phyloP scores from a whole-genome alignment of 2,797 vertebrate species.

The Phoeniculus purpureus region DNA sequence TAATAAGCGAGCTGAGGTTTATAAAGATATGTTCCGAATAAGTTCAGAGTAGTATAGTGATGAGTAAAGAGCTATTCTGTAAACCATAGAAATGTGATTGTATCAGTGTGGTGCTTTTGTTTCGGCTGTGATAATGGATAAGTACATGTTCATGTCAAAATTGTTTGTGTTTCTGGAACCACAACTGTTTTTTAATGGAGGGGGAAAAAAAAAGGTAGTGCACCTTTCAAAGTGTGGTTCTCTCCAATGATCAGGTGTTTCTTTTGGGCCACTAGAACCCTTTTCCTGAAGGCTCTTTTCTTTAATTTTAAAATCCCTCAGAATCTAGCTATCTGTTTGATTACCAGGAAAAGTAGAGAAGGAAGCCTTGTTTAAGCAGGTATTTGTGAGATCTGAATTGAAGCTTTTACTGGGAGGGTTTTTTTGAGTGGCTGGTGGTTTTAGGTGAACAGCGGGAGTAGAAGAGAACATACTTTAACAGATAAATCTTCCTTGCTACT shows the following conservation, averaged over 20 bases:
- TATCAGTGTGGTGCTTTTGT: neutral
- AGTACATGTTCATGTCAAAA: neutral
- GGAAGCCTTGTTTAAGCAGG: neutral
- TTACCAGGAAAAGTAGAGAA: neutral
- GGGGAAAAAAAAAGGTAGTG: neutral
- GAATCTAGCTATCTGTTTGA: neutral
- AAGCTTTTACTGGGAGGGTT: neutral
- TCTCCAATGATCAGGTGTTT: neutral
- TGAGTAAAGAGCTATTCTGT: neutral
- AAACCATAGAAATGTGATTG: neutral
- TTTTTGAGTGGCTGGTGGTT: neutral
- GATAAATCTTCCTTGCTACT: neutral
- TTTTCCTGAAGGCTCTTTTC: neutral
- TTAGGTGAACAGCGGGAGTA: neutral
- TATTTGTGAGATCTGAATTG: neutral
- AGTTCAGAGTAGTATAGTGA: neutral
- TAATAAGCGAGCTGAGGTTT: neutral
- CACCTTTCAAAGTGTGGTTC: neutral
- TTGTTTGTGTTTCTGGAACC: neutral
- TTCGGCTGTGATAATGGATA: neutral
- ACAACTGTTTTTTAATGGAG: neutral
- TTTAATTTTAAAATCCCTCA: rapidly evolving
- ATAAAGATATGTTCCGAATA: neutral
- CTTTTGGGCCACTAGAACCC: neutral
- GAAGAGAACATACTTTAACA: neutral